Base-by-base conservation (phyloP, 2,888 invertebrate species). In the Auanema freiburgensis region DNA sequence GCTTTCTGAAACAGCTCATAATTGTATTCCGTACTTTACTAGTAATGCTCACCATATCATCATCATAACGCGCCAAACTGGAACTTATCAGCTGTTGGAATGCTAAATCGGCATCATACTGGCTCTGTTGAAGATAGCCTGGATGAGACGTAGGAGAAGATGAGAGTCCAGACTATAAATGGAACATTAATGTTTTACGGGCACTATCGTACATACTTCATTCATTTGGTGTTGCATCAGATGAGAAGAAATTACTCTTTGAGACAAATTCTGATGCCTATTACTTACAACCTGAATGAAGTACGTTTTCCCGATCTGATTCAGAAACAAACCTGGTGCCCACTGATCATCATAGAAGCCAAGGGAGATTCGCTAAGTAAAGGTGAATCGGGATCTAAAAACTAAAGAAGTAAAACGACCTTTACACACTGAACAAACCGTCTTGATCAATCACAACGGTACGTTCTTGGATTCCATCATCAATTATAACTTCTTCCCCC, bases 21-120 rank as follows among this genome's bases (percentile, higher is more conserved):
- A 0, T 50, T 50, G 1, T 16, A 50, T 11, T 16, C 12, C 12
- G 18, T 12, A 16, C 12, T 43, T 5, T 24, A 24, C 1, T n/a
- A n/a, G 14, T 44, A 3, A 11, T 49, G 3, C 6, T 53, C n/a
- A 78, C 79, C 33, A 76, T 76, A 44, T 79, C 76, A 41, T 79
- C 79, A 25, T 54, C 69, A 24, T 74, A 42, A 16, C 73, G 63
- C 23, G 67, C 66, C 55, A 79, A 55, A 51, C 72, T 67, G n/a
- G 59, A 65, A 43, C 71, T 73, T 16, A 79, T 76, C 55, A 70
- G 62, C 24, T 78, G 75, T 46, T 76, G 74, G 59, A 78, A 69
- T 6, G 60, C 60, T 33, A 74, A 65, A 63, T 78, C 78, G 5
- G 69, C 71, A 55, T 76, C 76, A 59, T 76, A 76, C 54, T 74